Percentiles rank a stretch among this genome's conserved stretches.
These are phyloP conservation scores for Paedocypris sp. DNA, from an alignment of 2,113 vertebrate species.

Conservation along the genomic window DNA sequence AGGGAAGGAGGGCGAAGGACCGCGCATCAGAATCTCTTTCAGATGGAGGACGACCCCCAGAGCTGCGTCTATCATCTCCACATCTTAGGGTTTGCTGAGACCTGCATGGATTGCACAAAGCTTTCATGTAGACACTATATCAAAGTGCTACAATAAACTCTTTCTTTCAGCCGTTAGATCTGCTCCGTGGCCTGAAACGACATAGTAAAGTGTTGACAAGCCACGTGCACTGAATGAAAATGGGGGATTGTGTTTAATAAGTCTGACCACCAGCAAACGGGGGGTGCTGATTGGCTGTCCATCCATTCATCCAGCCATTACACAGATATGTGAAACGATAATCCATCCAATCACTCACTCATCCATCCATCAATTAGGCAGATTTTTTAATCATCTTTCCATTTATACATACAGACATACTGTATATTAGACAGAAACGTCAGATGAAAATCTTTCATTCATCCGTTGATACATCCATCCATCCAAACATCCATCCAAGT, in stretches of 20 bases:
- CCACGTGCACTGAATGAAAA: not conserved
- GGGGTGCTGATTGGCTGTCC: no score
- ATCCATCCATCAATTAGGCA: no score
- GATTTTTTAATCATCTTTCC: no score
- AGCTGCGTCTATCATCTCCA: not conserved
- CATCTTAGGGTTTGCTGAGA: not conserved
- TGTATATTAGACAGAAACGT: no score
- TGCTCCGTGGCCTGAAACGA: not conserved
- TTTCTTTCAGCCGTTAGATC: not conserved
- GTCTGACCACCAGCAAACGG: no score
- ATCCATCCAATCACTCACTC: no score
- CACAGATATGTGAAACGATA: no score
- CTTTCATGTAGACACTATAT: not conserved
- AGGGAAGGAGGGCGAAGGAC: not conserved
- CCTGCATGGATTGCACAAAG: not conserved
- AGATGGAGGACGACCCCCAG: slow-evolving; percentile 9
- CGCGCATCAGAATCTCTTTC: slow-evolving; percentile 21
- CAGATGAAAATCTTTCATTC: no score
- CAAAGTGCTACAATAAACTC: slow-evolving; percentile 11
- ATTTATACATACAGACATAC: no score
- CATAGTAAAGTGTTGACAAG: not conserved
- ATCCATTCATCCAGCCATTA: no score
- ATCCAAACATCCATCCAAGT: no score
- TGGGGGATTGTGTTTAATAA: not conserved
- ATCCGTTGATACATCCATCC: no score